phyloP scores from a whole-genome alignment of 2,797 vertebrate species.

The Anguilla anguilla region DNA sequence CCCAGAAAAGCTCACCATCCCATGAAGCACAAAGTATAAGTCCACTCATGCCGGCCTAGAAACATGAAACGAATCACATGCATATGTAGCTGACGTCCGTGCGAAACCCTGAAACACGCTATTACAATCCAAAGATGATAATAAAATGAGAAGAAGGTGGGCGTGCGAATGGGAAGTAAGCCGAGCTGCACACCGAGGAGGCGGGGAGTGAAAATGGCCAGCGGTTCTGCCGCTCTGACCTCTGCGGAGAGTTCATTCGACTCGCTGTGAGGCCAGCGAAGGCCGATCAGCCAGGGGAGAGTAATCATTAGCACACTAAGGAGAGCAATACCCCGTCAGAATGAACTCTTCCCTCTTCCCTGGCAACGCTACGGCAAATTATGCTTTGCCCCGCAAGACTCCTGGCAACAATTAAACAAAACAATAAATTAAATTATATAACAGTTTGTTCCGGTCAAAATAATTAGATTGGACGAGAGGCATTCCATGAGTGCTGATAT shows the following conservation, averaged over 20 bases:
- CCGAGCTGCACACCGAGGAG: neutral
- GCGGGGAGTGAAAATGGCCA: neutral
- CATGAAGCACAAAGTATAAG: neutral
- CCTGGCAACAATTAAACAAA: neutral
- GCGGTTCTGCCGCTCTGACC: neutral
- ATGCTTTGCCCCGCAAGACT: neutral
- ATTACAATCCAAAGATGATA: neutral
- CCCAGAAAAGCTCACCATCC: neutral
- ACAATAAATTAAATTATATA: neutral
- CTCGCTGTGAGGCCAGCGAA: neutral
- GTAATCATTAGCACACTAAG: neutral
- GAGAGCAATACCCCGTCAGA: neutral
- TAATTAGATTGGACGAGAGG: neutral
- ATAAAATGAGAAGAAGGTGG: neutral
- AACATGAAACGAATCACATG: neutral
- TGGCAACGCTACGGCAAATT: neutral
- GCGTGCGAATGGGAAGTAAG: neutral
- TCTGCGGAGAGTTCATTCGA: neutral
- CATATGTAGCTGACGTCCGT: neutral
- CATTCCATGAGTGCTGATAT: no score
- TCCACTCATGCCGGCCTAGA: neutral
- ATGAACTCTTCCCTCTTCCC: neutral
- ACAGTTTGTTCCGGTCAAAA: neutral
- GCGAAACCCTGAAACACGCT: neutral
- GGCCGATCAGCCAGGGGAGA: neutral